Conservation (phyloP, 2,888 invertebrate species). For the Stenodema calcarata region DNA sequence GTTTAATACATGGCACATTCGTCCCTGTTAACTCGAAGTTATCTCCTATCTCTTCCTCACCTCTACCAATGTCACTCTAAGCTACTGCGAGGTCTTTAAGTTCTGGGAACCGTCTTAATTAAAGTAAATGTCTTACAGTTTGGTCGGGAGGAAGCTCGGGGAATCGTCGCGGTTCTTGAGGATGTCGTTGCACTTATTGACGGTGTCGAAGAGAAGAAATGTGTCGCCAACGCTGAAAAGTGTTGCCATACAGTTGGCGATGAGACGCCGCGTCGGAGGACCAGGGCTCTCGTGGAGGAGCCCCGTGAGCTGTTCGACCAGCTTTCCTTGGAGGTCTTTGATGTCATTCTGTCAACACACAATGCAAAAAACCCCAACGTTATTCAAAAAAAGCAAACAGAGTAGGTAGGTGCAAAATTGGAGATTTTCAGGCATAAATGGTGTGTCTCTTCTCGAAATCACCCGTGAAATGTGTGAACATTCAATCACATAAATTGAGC, state of each 20-base stretch:
- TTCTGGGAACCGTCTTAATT: too few species aligned
- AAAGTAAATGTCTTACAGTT: constrained; percentile 78
- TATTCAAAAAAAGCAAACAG: background rate
- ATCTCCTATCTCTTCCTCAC: too few species aligned
- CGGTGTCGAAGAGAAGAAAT: constrained; percentile 93
- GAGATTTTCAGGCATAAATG: too few species aligned
- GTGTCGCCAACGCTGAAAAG: constrained; percentile 97
- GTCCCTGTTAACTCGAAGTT: too few species aligned
- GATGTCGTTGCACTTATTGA: constrained; percentile 97
- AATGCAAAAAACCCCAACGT: too few species aligned
- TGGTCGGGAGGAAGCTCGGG: constrained; percentile 90
- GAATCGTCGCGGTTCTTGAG: constrained; percentile 97
- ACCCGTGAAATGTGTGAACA: too few species aligned
- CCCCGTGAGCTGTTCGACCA: constrained; percentile 90
- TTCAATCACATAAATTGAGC: too few species aligned
- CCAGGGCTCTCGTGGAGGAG: constrained; percentile 91
- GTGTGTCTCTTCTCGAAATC: too few species aligned
- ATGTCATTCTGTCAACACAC: constrained; percentile 80
- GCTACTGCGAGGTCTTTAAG: too few species aligned
- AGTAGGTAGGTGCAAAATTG: too few species aligned
- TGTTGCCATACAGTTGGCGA: constrained; percentile 90
- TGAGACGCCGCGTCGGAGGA: constrained; percentile 88
- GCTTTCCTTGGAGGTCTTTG: constrained; percentile 93
- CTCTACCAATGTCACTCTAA: too few species aligned
- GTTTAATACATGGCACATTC: too few species aligned